Percentiles rank a stretch among this genome's conserved stretches.
These are phyloP conservation scores for Lacerta agilis DNA, from an alignment of 2,797 vertebrate species.

Conservation along the genomic window DNA sequence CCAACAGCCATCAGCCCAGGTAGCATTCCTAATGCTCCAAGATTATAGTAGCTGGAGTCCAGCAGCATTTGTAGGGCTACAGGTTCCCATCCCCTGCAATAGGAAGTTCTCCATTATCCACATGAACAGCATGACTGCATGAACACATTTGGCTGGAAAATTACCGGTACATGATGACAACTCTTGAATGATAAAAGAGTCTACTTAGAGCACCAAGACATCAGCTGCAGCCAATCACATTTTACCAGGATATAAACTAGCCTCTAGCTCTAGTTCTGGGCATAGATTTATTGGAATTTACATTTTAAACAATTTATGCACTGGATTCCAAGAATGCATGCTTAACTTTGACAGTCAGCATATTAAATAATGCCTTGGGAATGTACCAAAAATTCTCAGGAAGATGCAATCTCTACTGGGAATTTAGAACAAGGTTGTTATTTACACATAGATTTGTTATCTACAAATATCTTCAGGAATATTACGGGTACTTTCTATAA, in stretches of 20 bases:
- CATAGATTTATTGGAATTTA: neutral
- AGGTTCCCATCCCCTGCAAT: neutral
- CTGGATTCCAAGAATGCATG: neutral
- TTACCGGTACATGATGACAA: neutral
- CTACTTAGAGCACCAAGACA: neutral
- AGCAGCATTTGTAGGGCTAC: too few species aligned
- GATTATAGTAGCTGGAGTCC: too few species aligned
- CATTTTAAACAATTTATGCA: neutral
- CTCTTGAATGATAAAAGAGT: neutral
- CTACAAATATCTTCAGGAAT: neutral
- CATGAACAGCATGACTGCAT: neutral
- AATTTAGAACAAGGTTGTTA: neutral
- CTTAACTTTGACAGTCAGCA: neutral
- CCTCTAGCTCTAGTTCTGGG: accelerated
- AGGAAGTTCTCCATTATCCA: neutral
- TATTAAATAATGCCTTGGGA: accelerated
- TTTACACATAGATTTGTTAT: neutral
- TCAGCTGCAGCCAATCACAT: neutral
- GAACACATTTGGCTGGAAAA: neutral
- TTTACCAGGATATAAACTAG: neutral
- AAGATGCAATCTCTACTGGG: neutral
- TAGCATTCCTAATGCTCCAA: too few species aligned
- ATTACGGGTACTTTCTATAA: neutral
- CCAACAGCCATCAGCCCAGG: too few species aligned
- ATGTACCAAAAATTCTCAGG: neutral